A percentile compares a stretch with the other conserved stretches of the same genome.
Evolutionary conservation across 2,797 vertebrate genomes (phyloP).

Genomic region (Austrolebias charrua): DNA sequence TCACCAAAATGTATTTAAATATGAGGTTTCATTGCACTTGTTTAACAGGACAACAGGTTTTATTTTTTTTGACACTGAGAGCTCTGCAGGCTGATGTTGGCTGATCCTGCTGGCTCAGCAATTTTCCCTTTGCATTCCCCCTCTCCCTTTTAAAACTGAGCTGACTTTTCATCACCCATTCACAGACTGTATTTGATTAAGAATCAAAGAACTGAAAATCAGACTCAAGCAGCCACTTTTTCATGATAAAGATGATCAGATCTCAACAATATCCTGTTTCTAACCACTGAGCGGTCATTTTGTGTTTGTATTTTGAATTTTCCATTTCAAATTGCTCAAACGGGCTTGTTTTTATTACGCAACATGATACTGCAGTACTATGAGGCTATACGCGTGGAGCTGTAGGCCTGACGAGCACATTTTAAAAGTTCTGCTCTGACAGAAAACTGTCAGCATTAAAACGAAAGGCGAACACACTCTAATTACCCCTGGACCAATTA

Average conservation of each 20-base stretch:
- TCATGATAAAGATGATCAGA: neutral
- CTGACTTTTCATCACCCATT: constrained; percentile 6
- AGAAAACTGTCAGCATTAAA: constrained; percentile 34
- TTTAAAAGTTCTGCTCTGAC: constrained; percentile 67
- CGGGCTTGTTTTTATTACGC: constrained; percentile 68
- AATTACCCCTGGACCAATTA: constrained; percentile 64
- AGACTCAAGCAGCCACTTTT: neutral
- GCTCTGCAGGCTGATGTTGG: constrained; percentile 55
- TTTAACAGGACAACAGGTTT: constrained; percentile 21
- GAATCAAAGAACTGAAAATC: neutral
- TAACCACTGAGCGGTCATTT: neutral
- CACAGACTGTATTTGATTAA: constrained; percentile 7
- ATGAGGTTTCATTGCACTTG: neutral
- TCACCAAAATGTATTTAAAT: neutral
- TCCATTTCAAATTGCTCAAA: constrained; percentile 41
- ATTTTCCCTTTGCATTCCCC: constrained; percentile 50
- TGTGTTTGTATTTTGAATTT: neutral
- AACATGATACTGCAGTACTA: constrained; percentile 75
- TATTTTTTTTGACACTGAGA: constrained; percentile 21
- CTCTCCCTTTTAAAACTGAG: constrained; percentile 28
- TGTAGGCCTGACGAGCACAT: constrained; percentile 46
- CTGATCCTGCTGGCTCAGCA: constrained; percentile 71
- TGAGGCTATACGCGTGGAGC: constrained; percentile 49
- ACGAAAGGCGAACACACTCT: constrained; percentile 53
- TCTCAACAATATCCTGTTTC: neutral